These are phyloP conservation scores for Himalopsyche kuldschensis DNA, from an alignment of 2,888 invertebrate genomes.

Conservation along the genomic window DNA sequence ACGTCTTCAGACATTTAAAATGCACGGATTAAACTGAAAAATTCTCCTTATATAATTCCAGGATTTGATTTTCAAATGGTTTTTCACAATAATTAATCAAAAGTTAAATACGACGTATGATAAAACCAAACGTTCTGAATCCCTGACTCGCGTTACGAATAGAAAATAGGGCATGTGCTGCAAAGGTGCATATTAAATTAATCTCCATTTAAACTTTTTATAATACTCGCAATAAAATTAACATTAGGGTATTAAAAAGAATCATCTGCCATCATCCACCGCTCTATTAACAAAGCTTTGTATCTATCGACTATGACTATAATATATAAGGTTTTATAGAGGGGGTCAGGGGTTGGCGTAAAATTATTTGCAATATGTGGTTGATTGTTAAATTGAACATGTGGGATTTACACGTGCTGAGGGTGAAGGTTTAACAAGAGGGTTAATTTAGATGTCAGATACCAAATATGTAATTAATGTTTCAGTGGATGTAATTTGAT, in stretches of 20 bases:
- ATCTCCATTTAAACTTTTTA: not conserved
- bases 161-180: not conserved
- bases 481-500: too few species aligned
- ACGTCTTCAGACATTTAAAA: too few species aligned
- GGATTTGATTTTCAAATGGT: too few species aligned
- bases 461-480: not conserved
- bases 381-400: not conserved
- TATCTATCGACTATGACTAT: not conserved
- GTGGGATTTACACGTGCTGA: not conserved
- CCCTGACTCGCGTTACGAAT: not conserved
- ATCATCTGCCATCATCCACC: not conserved
- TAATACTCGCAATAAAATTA: not conserved
- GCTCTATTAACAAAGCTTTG: not conserved
- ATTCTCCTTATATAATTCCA: too few species aligned
- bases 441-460: not conserved
- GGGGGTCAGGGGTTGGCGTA: not conserved
- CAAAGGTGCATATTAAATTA: not conserved
- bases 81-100: too few species aligned
- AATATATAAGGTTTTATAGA: not conserved
- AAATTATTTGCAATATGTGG: not conserved
- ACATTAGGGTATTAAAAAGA: not conserved
- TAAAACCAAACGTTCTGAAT: not conserved
- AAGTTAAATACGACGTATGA: too few species aligned
- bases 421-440: not conserved
- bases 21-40: too few species aligned